These are phyloP conservation scores for Thereva nobilitata DNA, from an alignment of 2,888 invertebrate genomes.

Conservation along the genomic window DNA sequence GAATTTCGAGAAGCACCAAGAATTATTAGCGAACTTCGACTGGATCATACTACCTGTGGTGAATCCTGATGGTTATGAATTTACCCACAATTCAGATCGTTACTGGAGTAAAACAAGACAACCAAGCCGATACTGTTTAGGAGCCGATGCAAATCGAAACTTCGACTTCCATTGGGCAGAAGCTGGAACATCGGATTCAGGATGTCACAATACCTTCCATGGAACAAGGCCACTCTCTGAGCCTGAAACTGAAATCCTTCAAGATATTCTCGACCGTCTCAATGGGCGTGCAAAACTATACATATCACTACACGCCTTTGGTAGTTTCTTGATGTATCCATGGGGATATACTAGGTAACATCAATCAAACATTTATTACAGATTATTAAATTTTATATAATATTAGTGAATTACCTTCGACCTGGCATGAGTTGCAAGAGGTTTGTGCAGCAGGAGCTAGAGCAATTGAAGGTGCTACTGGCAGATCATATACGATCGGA, in stretches of 20 bases:
- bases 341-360: conserved; percentile 67
- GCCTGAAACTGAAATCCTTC: conserved; percentile 64
- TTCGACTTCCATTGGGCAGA: conserved; percentile 73
- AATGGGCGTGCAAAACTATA: conserved; percentile 62
- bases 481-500: conserved; percentile 56
- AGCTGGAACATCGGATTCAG: conserved; percentile 55
- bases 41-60: conserved; percentile 69
- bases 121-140: conserved; percentile 62
- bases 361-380: not conserved
- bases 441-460: conserved; percentile 53
- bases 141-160: conserved; percentile 78
- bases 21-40: conserved; percentile 64
- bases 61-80: conserved; percentile 76
- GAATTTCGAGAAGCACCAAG: conserved; percentile 54
- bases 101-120: conserved; percentile 74
- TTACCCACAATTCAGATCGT: conserved; percentile 56
- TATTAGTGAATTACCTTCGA: conserved; percentile 55
- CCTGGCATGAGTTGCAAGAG: conserved; percentile 56
- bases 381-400: not conserved
- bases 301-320: conserved; percentile 75
- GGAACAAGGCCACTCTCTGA: conserved; percentile 70
- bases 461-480: conserved; percentile 53
- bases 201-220: conserved; percentile 65
- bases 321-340: conserved; percentile 69
- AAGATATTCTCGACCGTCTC: conserved; percentile 47